Evolutionary conservation across 2,888 invertebrate genomes (phyloP).

Genomic region (Phragmatobia fuliginosa): DNA sequence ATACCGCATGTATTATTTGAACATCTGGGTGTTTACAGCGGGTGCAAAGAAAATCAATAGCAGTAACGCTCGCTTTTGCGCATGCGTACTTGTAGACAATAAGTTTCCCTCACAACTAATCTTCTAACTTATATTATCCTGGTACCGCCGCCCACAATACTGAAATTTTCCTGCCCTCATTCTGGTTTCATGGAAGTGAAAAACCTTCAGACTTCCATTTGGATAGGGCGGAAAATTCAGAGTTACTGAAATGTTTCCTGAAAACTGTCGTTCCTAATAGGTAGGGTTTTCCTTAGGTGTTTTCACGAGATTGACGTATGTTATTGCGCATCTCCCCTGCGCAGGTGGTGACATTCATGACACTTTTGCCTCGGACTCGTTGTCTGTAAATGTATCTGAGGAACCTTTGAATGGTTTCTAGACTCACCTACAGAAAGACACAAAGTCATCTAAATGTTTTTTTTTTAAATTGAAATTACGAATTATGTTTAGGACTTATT

Average conservation of each 20-base stretch:
- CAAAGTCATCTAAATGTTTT: too few species aligned
- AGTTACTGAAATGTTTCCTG: slow-evolving; percentile 21
- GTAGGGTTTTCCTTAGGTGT: not conserved
- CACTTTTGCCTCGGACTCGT: not conserved
- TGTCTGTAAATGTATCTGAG: not conserved
- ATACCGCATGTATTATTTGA: not conserved
- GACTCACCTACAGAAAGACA: too few species aligned
- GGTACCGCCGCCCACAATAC: slow-evolving; percentile 82
- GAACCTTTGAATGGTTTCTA: too few species aligned
- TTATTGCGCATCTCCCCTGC: slow-evolving; percentile 67
- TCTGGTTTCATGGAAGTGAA: slow-evolving; percentile 72
- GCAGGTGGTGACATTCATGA: slow-evolving; percentile 49
- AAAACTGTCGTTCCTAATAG: slow-evolving; percentile 18
- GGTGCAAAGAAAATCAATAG: slow-evolving; percentile 11
- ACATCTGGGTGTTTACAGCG: not conserved
- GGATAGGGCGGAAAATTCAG: slow-evolving; percentile 71
- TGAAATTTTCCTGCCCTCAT: slow-evolving; percentile 83
- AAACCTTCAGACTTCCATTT: slow-evolving; percentile 69
- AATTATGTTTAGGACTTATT: too few species aligned
- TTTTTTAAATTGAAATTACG: too few species aligned
- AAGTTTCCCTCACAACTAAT: slow-evolving; percentile 30
- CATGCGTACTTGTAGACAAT: slow-evolving; percentile 1
- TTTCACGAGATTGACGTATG: slow-evolving; percentile 20
- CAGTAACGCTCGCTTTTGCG: not conserved
- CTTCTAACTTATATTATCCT: slow-evolving; percentile 63